Base-by-base conservation (phyloP, 2,888 invertebrate species). In the Eristalinus sepulchralis region DNA sequence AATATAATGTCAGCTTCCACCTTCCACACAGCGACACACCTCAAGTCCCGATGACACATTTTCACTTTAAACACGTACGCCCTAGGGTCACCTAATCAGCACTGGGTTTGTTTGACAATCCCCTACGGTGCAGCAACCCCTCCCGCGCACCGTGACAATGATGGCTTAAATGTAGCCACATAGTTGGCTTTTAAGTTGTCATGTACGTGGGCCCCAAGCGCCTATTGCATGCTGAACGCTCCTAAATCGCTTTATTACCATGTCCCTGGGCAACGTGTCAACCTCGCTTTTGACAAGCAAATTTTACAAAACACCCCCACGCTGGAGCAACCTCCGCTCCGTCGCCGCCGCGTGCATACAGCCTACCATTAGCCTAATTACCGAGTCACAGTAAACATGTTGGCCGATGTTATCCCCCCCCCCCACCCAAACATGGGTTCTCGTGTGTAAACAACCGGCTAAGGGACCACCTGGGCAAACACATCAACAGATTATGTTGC, bases 361-460 rank as follows among this genome's bases (percentile, higher is more conserved):
- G 76, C 27, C 72, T 57, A 33, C 72, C 76, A 85, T 85, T 85
- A 85, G 66, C 77, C 81, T 85, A 85, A 85, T 85, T 85, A 85
- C 59, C 63, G 20, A 67, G 62, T 55, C 47, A 68, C 68, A 71
- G 66, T 72, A 70, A 76, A 76, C 75, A 81, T 71, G 71, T 33
- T 67, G 27, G 70, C 57, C 13, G 66, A 62, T 80, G 66, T 75
- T 77, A 83, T 79, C 71, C 24, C 17, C 31, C 17, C 17, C 2
- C 4, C 27, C 53, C 22, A 39, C 62, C 60, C 60, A 53, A 53
- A 24, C 39, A 11, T 34, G 10, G n/a, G 33, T 17, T 10, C 22
- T 47, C n/a, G 33, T 33, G 33, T 78, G 53, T 59, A 72, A 71
- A 72, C 59, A 79, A 70, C 33, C 17, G 20, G 31, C 53, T 79